Percentiles rank a stretch among this genome's conserved stretches.
These are phyloP conservation scores for Drosophila phalerata DNA, from an alignment of 2,888 invertebrate genomes.

Conservation along the genomic window DNA sequence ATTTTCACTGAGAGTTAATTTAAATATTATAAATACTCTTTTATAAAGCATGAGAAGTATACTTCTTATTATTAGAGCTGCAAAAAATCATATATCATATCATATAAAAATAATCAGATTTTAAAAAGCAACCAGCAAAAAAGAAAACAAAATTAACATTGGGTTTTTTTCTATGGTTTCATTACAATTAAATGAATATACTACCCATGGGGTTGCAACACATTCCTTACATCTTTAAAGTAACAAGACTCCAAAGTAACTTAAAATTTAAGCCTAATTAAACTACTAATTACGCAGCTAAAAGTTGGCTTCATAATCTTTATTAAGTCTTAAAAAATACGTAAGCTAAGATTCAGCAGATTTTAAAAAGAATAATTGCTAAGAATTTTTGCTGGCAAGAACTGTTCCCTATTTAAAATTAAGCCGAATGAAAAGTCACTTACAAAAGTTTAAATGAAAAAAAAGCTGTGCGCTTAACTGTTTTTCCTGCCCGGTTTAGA, in stretches of 20 bases:
- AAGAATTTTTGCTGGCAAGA: neutral
- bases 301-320: neutral
- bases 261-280: neutral
- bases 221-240: neutral
- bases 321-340: neutral
- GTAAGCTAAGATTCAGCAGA: neutral
- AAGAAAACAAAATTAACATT: no score
- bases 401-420: neutral
- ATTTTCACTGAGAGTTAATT: neutral
- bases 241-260: neutral
- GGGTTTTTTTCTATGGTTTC: no score
- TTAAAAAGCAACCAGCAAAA: no score
- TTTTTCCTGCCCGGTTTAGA: neutral
- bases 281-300: neutral
- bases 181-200: no score
- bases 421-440: constrained; percentile 6
- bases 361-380: neutral
- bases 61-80: no score
- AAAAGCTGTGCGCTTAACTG: constrained; percentile 5
- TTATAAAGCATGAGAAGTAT: neutral
- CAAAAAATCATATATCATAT: no score
- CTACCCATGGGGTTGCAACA: neutral
- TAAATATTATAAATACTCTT: neutral
- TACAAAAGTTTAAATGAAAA: constrained; percentile 6
- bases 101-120: no score